A percentile compares a stretch with the other conserved stretches of the same genome.
Conservation (phyloP, 2,888 invertebrate species). For the Laspeyria flexula region DNA sequence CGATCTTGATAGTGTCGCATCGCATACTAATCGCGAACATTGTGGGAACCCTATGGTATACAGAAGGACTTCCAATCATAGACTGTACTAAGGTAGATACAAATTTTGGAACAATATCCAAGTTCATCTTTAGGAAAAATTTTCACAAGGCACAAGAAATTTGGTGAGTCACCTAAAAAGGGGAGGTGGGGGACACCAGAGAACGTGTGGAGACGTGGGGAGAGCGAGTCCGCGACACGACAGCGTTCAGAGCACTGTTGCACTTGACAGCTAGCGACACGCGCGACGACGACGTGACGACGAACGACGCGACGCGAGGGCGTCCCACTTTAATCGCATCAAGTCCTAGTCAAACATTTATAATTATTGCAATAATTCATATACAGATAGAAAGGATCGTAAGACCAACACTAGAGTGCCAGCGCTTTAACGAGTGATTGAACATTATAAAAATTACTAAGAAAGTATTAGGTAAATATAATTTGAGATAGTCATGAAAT, state of each 20-base stretch:
- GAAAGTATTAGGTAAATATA: constrained; percentile 84
- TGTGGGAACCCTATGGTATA: constrained; percentile 46
- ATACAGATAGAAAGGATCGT: constrained; percentile 73
- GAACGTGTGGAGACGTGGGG: constrained; percentile 21
- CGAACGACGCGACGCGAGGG: constrained; percentile 61
- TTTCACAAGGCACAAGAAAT: constrained; percentile 82
- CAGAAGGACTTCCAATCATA: constrained; percentile 44
- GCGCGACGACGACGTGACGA: too few species aligned
- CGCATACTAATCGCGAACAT: constrained; percentile 60
- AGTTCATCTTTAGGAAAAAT: constrained; percentile 52
- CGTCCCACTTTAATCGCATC: constrained; percentile 54
- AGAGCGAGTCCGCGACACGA: constrained; percentile 56
- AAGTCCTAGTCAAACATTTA: constrained; percentile 48
- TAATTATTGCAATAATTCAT: constrained; percentile 72
- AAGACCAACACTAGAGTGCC: constrained; percentile 85
- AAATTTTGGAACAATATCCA: constrained; percentile 54
- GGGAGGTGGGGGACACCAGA: constrained; percentile 43
- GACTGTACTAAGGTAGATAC: constrained; percentile 50
- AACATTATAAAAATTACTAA: constrained; percentile 83
- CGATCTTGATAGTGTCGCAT: constrained; percentile 72
- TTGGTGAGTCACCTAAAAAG: constrained; percentile 62
- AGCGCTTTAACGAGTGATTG: constrained; percentile 84
- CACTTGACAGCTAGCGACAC: constrained; percentile 57
- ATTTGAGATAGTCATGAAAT: constrained; percentile 84
- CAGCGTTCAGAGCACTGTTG: constrained; percentile 56